phyloP scores from a whole-genome alignment of 2,113 vertebrate species.

The Rhabdomys dilectus region DNA sequence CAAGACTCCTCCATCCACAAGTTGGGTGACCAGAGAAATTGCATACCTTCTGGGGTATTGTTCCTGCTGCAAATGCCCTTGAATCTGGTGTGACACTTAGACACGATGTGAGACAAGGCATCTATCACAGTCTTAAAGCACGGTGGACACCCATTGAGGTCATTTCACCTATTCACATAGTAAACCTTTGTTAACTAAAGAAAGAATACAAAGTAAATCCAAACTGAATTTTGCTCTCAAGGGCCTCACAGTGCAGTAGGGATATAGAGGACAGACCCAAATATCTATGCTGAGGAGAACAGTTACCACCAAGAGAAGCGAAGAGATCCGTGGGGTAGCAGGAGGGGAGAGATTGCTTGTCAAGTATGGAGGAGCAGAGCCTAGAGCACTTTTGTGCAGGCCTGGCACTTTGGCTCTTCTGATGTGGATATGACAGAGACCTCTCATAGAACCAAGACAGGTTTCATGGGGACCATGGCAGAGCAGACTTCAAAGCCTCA shows the following conservation, averaged over 20 bases:
- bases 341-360: background rate
- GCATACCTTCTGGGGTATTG: background rate
- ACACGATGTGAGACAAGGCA: background rate
- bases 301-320: background rate
- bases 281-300: background rate
- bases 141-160: background rate
- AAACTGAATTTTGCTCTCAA: background rate
- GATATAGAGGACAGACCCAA: background rate
- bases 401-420: background rate
- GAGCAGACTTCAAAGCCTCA: background rate
- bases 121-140: background rate
- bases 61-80: background rate
- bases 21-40: background rate
- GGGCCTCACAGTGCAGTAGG: background rate
- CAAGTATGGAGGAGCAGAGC: background rate
- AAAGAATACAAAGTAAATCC: constrained; percentile 24
- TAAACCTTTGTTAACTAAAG: constrained; percentile 11
- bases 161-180: background rate
- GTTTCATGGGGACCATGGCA: background rate
- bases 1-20: background rate
- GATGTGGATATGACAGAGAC: background rate
- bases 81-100: background rate
- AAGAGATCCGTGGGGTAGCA: background rate
- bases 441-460: background rate
- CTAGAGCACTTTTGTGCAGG: too few relatives aligned